Evolutionary conservation across 1,140 invertebrate species (phyloP).

Genomic region (Prorops nasuta): DNA sequence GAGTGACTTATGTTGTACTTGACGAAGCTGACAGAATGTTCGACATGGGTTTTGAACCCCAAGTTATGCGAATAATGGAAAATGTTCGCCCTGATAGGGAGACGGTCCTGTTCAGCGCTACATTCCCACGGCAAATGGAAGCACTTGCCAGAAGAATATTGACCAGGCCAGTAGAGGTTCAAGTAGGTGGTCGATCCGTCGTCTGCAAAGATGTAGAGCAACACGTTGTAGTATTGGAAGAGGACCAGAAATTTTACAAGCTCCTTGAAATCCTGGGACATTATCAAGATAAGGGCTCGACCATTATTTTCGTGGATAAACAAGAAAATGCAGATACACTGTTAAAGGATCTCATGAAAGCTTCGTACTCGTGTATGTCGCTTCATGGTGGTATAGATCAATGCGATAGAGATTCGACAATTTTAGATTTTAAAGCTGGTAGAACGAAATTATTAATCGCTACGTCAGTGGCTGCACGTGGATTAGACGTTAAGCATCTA

Average conservation of each 20-base stretch:
- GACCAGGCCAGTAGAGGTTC: constrained; percentile 95
- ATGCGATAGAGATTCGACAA: constrained; percentile 97
- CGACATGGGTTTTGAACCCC: constrained; percentile 99
- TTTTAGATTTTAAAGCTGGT: constrained; percentile 96
- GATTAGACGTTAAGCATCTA: constrained; percentile 96
- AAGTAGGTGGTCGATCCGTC: constrained; percentile 94
- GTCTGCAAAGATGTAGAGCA: constrained; percentile 99
- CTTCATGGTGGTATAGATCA: constrained; percentile 99
- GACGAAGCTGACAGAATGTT: constrained; percentile 99
- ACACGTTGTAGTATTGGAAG: constrained; percentile 89
- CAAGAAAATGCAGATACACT: constrained; percentile 96
- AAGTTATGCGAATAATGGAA: constrained; percentile 97
- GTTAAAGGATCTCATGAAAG: constrained; percentile 94
- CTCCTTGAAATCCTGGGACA: constrained; percentile 92
- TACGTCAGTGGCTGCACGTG: constrained; percentile 95
- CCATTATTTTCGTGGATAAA: constrained; percentile 98
- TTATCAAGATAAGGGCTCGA: constrained; percentile 91
- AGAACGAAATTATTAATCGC: constrained; percentile 83
- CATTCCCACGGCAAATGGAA: constrained; percentile 99
- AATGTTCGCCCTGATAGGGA: constrained; percentile 96
- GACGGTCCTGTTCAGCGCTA: constrained; percentile 98
- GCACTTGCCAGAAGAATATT: constrained; percentile 92
- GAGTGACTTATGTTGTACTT: constrained; percentile 95
- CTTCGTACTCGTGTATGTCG: constrained; percentile 93
- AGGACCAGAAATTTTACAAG: constrained; percentile 98